phyloP scores from a whole-genome alignment of 2,888 invertebrate genomes.

The Reticulitermes lucifugus region DNA sequence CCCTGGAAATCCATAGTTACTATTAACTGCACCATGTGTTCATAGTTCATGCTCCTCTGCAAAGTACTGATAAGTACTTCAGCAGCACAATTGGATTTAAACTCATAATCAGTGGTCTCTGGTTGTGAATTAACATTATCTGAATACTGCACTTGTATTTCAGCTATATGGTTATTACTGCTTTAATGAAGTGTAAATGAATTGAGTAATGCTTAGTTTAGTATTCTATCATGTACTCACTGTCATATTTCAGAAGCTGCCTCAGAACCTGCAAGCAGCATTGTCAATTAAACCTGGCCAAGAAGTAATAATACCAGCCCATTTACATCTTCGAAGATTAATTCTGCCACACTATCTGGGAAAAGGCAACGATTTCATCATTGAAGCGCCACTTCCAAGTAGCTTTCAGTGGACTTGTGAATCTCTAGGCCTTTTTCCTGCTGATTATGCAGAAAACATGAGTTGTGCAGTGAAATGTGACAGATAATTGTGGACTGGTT shows the following conservation, averaged over 20 bases:
- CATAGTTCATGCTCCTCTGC: too few relatives aligned
- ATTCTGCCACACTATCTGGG: conserved; percentile 34
- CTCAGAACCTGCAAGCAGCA: conserved; percentile 1
- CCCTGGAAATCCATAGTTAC: too few relatives aligned
- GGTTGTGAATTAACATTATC: too few relatives aligned
- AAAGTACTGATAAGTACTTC: too few relatives aligned
- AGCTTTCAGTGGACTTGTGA: conserved; percentile 43
- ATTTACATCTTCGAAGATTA: conserved; percentile 41
- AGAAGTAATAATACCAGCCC: conserved; percentile 42
- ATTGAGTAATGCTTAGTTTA: too few relatives aligned
- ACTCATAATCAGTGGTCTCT: too few relatives aligned
- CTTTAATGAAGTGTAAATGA: too few relatives aligned
- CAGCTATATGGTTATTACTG: too few relatives aligned
- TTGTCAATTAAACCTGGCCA: conserved; percentile 30
- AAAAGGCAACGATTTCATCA: conserved; percentile 25
- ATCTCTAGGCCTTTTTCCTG: conserved; percentile 14
- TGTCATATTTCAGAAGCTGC: conserved; percentile 37
- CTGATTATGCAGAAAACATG: background rate
- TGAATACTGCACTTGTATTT: too few relatives aligned
- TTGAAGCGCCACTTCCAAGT: conserved; percentile 41
- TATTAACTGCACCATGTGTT: too few relatives aligned
- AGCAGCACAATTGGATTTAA: too few relatives aligned
- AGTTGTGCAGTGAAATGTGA: background rate
- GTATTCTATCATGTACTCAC: too few relatives aligned
- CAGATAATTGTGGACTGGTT: background rate